These are phyloP conservation scores for Anastatus disparis DNA, from an alignment of 1,140 invertebrate species.

Conservation along the genomic window DNA sequence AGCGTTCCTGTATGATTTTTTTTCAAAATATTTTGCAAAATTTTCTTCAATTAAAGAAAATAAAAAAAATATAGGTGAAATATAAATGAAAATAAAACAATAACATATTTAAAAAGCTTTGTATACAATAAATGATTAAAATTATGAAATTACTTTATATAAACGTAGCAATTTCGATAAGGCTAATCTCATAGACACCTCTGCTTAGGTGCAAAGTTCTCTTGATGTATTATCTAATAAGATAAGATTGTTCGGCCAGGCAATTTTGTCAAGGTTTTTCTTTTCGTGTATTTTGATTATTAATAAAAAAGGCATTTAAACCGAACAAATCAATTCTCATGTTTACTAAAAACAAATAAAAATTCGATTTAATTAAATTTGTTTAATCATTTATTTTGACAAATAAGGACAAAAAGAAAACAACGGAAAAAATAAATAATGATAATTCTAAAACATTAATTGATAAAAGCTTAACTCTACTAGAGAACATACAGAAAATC, in stretches of 20 bases:
- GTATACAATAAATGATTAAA: neutral
- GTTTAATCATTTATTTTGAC: neutral
- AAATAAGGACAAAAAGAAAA: neutral
- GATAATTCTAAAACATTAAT: conserved; percentile 20
- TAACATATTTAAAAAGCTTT: too few relatives aligned
- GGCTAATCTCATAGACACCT: conserved; percentile 16
- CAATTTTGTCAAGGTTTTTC: too few relatives aligned
- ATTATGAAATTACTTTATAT: neutral
- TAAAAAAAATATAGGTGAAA: too few relatives aligned
- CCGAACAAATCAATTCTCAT: neutral
- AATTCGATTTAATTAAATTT: neutral
- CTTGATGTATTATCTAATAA: conserved; percentile 24
- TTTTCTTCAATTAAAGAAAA: neutral
- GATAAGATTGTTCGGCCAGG: neutral
- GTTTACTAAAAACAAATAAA: too few relatives aligned
- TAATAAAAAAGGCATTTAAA: too few relatives aligned
- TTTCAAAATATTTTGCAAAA: neutral
- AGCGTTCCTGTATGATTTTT: neutral
- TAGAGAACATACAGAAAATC: neutral
- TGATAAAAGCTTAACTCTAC: neutral
- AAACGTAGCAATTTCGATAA: conserved; percentile 5
- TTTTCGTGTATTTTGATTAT: too few relatives aligned
- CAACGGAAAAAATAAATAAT: neutral
- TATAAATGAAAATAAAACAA: too few relatives aligned
- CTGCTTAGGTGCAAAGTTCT: conserved; percentile 20